A percentile compares a stretch with the other conserved stretches of the same genome.
These are phyloP conservation scores for Bombycilla garrulus DNA, from an alignment of 2,113 vertebrate genomes.

Conservation along the genomic window DNA sequence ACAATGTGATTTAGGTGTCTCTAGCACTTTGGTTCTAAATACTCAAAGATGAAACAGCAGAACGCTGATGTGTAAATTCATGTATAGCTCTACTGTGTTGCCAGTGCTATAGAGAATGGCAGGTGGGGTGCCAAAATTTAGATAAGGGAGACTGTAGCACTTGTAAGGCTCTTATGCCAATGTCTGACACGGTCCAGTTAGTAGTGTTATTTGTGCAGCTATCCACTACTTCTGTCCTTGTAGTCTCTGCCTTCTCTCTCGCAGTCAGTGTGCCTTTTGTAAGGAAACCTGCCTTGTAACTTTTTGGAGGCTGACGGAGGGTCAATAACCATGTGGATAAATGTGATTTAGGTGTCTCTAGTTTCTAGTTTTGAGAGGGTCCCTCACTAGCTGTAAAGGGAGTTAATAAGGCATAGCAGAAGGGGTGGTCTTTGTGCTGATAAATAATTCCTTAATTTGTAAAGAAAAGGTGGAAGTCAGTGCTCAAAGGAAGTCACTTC, in stretches of 20 bases:
- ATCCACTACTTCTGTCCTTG: background rate
- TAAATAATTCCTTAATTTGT: background rate
- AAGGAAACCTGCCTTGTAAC: background rate
- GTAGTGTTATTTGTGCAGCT: background rate
- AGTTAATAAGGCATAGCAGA: background rate
- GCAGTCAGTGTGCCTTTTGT: background rate
- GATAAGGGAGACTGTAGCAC: background rate
- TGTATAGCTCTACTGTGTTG: background rate
- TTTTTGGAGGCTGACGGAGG: background rate
- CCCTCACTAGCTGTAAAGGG: background rate
- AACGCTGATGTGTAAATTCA: background rate
- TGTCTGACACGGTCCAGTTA: background rate
- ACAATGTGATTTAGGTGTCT: too few species aligned
- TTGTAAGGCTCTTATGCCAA: background rate
- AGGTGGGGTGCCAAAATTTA: background rate
- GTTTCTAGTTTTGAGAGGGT: background rate
- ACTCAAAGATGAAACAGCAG: background rate
- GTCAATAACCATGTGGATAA: background rate
- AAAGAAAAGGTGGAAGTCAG: background rate
- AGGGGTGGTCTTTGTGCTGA: background rate
- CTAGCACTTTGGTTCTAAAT: background rate
- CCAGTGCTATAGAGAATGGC: background rate
- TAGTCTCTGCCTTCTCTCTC: background rate
- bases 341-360: background rate
- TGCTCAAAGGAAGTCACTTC: background rate